These are phyloP conservation scores for Yponomeuta cagnagella DNA, from an alignment of 2,888 invertebrate species.

Conservation along the genomic window DNA sequence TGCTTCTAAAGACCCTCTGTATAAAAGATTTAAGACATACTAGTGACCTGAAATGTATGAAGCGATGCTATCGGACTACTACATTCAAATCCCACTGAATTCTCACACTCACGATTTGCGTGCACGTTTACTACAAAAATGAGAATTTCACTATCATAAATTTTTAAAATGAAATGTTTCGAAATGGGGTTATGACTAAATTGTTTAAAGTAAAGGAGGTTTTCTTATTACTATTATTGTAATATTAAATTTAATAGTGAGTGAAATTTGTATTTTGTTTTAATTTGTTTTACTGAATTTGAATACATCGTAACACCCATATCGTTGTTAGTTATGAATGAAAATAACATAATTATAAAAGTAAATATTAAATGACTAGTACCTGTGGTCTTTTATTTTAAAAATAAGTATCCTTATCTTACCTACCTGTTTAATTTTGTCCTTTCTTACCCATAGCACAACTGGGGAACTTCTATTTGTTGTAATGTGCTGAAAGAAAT, in stretches of 20 bases:
- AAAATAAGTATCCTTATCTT: constrained; percentile 10
- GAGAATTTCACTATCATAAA: constrained; percentile 49
- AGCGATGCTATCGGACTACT: constrained; percentile 54
- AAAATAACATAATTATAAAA: constrained; percentile 76
- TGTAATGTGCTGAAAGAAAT: too few species aligned
- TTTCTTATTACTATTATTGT: constrained; percentile 71
- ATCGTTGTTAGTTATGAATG: constrained; percentile 77
- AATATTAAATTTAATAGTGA: constrained; percentile 75
- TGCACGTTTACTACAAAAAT: constrained; percentile 61
- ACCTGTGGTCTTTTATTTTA: constrained; percentile 64
- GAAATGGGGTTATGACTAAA: constrained; percentile 70
- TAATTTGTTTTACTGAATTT: constrained; percentile 75
- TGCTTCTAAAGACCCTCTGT: constrained; percentile 74
- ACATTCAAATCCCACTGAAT: constrained; percentile 65
- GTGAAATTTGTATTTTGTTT: constrained; percentile 75
- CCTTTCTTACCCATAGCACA: too few species aligned
- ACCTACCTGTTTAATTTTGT: too few species aligned
- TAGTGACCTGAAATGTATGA: constrained; percentile 74
- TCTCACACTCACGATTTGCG: constrained; percentile 70
- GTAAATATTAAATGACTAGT: constrained; percentile 76
- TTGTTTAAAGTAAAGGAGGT: constrained; percentile 66
- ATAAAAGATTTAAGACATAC: constrained; percentile 72
- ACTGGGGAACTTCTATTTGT: too few species aligned
- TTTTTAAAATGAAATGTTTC: constrained; percentile 50
- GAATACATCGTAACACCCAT: constrained; percentile 75